Percentiles rank a stretch among this genome's conserved stretches.
phyloP scores from a whole-genome alignment of 1,140 invertebrate genomes.

The Chironomus tepperi region DNA sequence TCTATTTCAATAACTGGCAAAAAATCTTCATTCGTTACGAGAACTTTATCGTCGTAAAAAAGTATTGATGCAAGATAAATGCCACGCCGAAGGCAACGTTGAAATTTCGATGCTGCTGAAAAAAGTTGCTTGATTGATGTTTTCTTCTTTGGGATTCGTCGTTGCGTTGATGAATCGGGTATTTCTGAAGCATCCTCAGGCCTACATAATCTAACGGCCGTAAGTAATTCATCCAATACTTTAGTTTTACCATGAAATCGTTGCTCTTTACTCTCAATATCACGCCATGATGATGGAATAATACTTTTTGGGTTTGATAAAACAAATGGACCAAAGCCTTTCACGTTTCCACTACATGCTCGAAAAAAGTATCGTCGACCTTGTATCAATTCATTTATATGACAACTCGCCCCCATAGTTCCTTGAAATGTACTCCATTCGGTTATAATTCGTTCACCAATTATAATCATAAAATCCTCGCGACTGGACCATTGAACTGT shows the following conservation, averaged over 20 bases:
- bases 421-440: slow-evolving; percentile 51
- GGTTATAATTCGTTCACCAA: slow-evolving; percentile 67
- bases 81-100: slow-evolving; percentile 84
- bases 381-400: slow-evolving; percentile 65
- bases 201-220: slow-evolving; percentile 37
- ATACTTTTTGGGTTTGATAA: slow-evolving; percentile 69
- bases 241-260: slow-evolving; percentile 52
- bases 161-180: slow-evolving; percentile 40
- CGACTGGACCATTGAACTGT: slow-evolving; percentile 79
- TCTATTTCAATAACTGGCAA: slow-evolving; percentile 93
- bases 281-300: slow-evolving; percentile 85
- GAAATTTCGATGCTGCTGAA: slow-evolving; percentile 88
- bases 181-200: slow-evolving; percentile 50
- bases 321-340: slow-evolving; percentile 76
- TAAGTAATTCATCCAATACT: slow-evolving; percentile 55
- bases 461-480: slow-evolving; percentile 68
- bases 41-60: slow-evolving; percentile 87
- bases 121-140: slow-evolving; percentile 92
- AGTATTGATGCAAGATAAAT: slow-evolving; percentile 75
- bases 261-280: slow-evolving; percentile 50
- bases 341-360: slow-evolving; percentile 78
- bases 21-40: slow-evolving; percentile 94
- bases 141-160: slow-evolving; percentile 63
- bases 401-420: slow-evolving; percentile 49
- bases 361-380: slow-evolving; percentile 81